Percentiles rank a stretch among this genome's conserved stretches.
These are phyloP conservation scores for Trachymyrmex septentrionalis DNA, from an alignment of 1,140 invertebrate genomes.

Conservation along the genomic window DNA sequence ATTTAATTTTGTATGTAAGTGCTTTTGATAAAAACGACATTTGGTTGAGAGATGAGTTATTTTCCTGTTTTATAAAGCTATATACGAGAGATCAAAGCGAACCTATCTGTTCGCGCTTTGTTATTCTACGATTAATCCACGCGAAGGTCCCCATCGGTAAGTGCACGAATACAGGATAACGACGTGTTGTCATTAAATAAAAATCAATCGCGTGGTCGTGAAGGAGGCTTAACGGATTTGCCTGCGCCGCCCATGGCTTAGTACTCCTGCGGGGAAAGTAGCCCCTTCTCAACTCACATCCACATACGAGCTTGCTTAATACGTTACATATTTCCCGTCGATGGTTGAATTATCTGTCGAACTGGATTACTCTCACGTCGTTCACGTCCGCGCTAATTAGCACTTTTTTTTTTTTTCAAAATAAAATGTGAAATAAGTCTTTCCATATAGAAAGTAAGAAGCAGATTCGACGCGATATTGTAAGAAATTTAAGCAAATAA, in stretches of 20 bases:
- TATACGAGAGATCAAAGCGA: constrained; percentile 75
- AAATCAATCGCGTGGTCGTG: constrained; percentile 86
- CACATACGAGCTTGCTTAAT: constrained; percentile 55
- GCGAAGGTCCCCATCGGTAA: constrained; percentile 78
- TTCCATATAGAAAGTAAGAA: not conserved
- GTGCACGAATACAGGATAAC: constrained; percentile 83
- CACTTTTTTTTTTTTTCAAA: constrained; percentile 37
- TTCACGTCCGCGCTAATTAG: constrained; percentile 46
- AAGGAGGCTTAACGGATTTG: constrained; percentile 87
- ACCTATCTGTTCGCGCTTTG: constrained; percentile 74
- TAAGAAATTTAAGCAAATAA: constrained; percentile 11
- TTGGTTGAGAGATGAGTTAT: constrained; percentile 13
- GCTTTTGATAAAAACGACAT: not conserved
- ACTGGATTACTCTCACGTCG: constrained; percentile 34
- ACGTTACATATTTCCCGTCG: constrained; percentile 38
- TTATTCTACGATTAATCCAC: constrained; percentile 83
- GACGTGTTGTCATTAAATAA: constrained; percentile 87
- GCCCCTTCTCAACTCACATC: constrained; percentile 61
- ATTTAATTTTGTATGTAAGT: not conserved
- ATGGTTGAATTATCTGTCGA: constrained; percentile 42
- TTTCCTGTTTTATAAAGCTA: not conserved
- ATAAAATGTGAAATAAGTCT: constrained; percentile 16
- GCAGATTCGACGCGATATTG: not conserved
- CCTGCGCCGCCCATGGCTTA: constrained; percentile 84
- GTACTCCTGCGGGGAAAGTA: constrained; percentile 61